phyloP scores from a whole-genome alignment of 2,113 vertebrate species.

The Uropsilus gracilis region DNA sequence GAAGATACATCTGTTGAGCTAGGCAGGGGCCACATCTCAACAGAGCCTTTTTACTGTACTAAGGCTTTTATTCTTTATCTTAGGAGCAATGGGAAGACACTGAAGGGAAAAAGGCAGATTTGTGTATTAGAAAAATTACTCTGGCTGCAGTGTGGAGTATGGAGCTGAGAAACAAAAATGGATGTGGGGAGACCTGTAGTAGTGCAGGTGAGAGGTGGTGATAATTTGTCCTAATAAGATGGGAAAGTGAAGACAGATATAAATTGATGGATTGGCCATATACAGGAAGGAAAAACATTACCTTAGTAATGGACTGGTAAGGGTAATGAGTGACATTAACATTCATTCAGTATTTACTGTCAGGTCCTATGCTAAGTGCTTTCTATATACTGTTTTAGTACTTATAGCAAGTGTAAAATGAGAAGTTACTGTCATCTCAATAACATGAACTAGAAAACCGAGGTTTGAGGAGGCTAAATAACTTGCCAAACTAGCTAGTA shows the following conservation, averaged over 20 bases:
- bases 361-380: background rate
- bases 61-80: slow-evolving; percentile 58
- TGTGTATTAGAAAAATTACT: slow-evolving; percentile 44
- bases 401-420: background rate
- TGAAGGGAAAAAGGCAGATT: slow-evolving; percentile 50
- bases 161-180: slow-evolving; percentile 53
- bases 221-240: background rate
- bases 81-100: slow-evolving; percentile 43
- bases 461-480: slow-evolving; percentile 14
- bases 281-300: background rate
- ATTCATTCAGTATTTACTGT: background rate
- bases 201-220: slow-evolving; percentile 22
- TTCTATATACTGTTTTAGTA: background rate
- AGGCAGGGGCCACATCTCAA: background rate
- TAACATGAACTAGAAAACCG: background rate
- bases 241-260: background rate
- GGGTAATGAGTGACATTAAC: background rate
- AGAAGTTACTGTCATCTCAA: background rate
- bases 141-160: slow-evolving; percentile 36
- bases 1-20: background rate
- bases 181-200: slow-evolving; percentile 42
- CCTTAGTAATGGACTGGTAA: background rate
- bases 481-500: background rate
- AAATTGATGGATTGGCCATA: background rate
- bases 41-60: slow-evolving; percentile 9